Conservation (phyloP, 1,140 invertebrate species). For the Mercenaria mercenaria region DNA sequence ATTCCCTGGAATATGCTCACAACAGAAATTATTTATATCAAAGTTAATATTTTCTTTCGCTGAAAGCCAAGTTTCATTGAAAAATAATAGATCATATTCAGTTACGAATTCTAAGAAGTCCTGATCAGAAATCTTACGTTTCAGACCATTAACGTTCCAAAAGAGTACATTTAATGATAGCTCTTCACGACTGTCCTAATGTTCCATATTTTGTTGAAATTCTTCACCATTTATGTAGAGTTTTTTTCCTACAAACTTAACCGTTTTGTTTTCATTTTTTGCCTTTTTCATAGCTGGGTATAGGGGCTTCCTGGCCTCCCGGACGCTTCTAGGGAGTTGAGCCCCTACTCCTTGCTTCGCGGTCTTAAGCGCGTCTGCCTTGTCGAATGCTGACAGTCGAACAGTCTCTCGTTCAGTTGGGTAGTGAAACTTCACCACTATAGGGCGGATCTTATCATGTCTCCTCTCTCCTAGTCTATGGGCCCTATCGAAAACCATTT, state of each 20-base stretch:
- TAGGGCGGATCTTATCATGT: background rate
- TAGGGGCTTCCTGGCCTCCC: background rate
- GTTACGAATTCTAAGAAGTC: background rate
- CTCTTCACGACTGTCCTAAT: background rate
- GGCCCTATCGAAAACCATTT: background rate
- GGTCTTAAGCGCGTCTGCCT: background rate
- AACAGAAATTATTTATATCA: background rate
- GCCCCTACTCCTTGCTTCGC: background rate
- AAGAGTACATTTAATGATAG: background rate
- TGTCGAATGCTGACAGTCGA: background rate
- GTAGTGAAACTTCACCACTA: constrained; percentile 10
- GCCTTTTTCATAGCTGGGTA: background rate
- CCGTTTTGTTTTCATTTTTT: background rate
- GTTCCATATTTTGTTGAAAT: background rate
- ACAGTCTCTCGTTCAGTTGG: background rate
- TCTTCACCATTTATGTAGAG: background rate
- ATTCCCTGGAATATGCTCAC: background rate
- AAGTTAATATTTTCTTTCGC: background rate
- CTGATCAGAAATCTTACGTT: background rate
- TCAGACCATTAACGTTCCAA: constrained; percentile 13
- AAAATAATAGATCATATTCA: background rate
- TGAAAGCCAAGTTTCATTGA: background rate
- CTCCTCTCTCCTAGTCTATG: background rate
- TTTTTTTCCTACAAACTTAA: background rate
- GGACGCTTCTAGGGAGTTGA: background rate